phyloP scores from a whole-genome alignment of 92 coral and sea anemone genomes.

The Pocillopora grandis region DNA sequence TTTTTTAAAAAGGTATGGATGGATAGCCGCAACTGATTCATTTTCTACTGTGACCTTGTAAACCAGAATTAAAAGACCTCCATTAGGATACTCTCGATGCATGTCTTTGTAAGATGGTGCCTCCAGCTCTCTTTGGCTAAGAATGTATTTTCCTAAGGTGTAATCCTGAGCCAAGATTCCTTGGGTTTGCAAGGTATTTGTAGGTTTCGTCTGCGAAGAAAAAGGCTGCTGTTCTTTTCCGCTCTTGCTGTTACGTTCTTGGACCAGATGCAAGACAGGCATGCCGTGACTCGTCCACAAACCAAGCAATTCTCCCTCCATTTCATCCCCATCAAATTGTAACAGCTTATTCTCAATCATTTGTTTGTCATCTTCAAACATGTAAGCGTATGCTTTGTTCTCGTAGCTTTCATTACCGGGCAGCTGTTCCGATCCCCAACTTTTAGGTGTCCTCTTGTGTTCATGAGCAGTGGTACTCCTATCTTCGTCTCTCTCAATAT shows the following conservation, averaged over 20 bases:
- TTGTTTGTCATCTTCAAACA: constrained; percentile 4
- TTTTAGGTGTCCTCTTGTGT: neutral
- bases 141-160: constrained; percentile 7
- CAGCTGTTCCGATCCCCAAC: neutral
- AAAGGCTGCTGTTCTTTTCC: neutral
- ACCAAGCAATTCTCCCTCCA: constrained; percentile 65
- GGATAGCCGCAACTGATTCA: neutral
- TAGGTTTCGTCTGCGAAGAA: neutral
- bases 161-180: constrained; percentile 1
- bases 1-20: neutral
- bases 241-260: neutral
- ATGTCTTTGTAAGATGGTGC: neutral
- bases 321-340: constrained; percentile 46
- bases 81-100: neutral
- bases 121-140: neutral
- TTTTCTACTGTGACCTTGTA: neutral
- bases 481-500: constrained; percentile 9
- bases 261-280: constrained; percentile 43
- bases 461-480: neutral
- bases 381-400: neutral
- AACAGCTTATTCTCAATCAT: constrained; percentile 5
- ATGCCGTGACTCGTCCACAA: constrained; percentile 51
- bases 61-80: constrained; percentile 16
- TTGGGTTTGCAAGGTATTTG: neutral
- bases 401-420: neutral